phyloP scores from a whole-genome alignment of 2,113 vertebrate genomes.

The Gobio gobio region DNA sequence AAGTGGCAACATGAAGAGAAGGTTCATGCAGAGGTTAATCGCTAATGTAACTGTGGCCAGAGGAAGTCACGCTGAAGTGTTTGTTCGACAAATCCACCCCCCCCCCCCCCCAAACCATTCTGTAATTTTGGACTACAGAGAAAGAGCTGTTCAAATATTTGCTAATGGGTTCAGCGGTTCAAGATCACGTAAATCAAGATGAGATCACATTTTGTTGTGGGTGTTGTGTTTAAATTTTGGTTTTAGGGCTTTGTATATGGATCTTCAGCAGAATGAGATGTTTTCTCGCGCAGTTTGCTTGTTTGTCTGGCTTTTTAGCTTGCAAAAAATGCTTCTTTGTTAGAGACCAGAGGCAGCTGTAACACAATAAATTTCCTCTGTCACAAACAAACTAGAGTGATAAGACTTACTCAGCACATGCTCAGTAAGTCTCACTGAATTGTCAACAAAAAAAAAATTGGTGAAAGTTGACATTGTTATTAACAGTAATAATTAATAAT shows the following conservation, averaged over 20 bases:
- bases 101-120: slow-evolving; percentile 3
- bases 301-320: neutral
- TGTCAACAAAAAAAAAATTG: neutral
- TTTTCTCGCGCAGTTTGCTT: neutral
- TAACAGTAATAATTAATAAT: too few species aligned
- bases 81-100: slow-evolving; percentile 49
- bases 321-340: neutral
- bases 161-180: slow-evolving; percentile 41
- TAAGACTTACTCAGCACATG: neutral
- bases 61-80: slow-evolving; percentile 56
- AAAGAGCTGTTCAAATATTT: slow-evolving; percentile 48
- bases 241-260: neutral
- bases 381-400: slow-evolving; percentile 10
- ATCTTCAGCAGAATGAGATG: neutral
- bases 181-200: slow-evolving; percentile 41
- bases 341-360: neutral
- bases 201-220: slow-evolving; percentile 12
- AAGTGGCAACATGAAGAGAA: slow-evolving; percentile 28
- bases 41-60: slow-evolving; percentile 57
- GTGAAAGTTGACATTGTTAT: neutral
- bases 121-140: slow-evolving; percentile 41
- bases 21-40: slow-evolving; percentile 59
- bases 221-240: slow-evolving; percentile 18
- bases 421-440: neutral
- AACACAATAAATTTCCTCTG: neutral